These are phyloP conservation scores for Drosophila macrospina DNA, from an alignment of 2,888 invertebrate genomes.

Conservation along the genomic window DNA sequence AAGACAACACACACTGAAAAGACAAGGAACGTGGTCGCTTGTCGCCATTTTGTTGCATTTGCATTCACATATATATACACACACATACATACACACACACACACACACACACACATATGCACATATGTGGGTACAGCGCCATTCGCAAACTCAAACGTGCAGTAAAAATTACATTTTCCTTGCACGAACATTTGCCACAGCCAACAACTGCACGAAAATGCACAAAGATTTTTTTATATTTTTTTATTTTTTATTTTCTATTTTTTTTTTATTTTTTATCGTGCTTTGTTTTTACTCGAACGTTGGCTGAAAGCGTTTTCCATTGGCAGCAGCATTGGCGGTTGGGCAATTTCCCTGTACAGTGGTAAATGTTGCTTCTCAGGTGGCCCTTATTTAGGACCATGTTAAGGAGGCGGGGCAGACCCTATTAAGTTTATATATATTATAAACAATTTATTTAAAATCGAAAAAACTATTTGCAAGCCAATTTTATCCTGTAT, in stretches of 20 bases:
- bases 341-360: slow-evolving; percentile 27
- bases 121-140: slow-evolving; percentile 10
- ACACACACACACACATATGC: not conserved
- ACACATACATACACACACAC: slow-evolving; percentile 22
- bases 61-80: slow-evolving; percentile 65
- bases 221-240: slow-evolving; percentile 62
- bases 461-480: too few relatives aligned
- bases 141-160: slow-evolving; percentile 58
- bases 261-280: slow-evolving; percentile 26
- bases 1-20: slow-evolving; percentile 71
- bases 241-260: slow-evolving; percentile 30
- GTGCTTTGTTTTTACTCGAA: slow-evolving; percentile 57
- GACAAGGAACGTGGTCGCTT: slow-evolving; percentile 63
- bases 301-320: slow-evolving; percentile 48
- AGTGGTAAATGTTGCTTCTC: slow-evolving; percentile 9
- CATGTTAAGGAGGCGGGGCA: too few relatives aligned
- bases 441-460: too few relatives aligned
- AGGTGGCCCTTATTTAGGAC: not conserved
- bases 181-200: slow-evolving; percentile 74
- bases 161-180: slow-evolving; percentile 78
- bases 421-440: too few relatives aligned
- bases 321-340: slow-evolving; percentile 52
- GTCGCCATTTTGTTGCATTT: slow-evolving; percentile 80
- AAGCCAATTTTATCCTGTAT: too few relatives aligned
- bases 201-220: slow-evolving; percentile 75